phyloP scores from a whole-genome alignment of 2,113 vertebrate species.

The Otocyon megalotis region DNA sequence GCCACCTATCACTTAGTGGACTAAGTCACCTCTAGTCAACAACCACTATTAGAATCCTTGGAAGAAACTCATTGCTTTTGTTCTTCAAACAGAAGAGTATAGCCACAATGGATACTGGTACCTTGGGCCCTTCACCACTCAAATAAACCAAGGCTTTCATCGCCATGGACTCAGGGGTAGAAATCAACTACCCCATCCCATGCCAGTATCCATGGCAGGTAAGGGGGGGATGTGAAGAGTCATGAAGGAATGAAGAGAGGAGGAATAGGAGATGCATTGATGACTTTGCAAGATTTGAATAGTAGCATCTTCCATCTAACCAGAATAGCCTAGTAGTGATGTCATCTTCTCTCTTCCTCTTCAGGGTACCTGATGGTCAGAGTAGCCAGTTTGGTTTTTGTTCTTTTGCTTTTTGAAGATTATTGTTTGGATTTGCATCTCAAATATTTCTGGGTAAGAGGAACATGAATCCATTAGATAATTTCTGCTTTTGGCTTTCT shows the following conservation, averaged over 20 bases:
- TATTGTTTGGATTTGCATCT: conserved; percentile 10
- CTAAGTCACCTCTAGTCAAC: not conserved
- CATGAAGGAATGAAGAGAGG: not conserved
- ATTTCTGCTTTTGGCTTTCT: not conserved
- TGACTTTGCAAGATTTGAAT: not conserved
- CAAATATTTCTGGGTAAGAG: not conserved
- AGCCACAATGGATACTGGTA: not conserved
- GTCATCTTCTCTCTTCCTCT: not conserved
- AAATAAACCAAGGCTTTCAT: not conserved
- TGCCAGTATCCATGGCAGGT: not conserved
- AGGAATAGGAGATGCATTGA: not conserved
- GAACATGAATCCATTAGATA: not conserved
- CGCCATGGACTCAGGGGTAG: not conserved
- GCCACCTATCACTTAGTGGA: not conserved
- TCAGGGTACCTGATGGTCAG: not conserved
- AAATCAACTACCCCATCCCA: not conserved
- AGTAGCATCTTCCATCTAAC: not conserved
- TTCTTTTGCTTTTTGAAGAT: not conserved
- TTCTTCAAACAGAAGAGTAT: not conserved
- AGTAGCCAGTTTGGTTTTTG: not conserved
- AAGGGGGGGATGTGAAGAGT: not conserved
- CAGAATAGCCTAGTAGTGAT: not conserved
- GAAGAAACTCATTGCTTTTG: not conserved
- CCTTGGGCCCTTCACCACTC: not conserved
- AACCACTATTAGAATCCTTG: not conserved